Conservation (phyloP, 1,140 invertebrate genomes). For the Venturia canescens region DNA sequence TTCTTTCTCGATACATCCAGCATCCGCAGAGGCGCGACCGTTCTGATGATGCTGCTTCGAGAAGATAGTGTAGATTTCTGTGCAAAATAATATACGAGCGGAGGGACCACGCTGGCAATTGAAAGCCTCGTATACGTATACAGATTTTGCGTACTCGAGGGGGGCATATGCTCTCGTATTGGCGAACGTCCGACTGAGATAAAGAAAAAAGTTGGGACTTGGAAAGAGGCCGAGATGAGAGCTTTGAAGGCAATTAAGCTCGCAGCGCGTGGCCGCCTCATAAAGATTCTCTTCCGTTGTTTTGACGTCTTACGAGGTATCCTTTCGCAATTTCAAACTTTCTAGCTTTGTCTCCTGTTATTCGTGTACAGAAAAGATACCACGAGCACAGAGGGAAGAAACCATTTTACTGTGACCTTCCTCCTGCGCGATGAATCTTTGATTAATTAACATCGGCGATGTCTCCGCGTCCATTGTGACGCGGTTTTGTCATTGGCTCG, state of each 20-base stretch:
- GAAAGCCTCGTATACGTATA: conserved; percentile 9
- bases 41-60: conserved; percentile 18
- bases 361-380: not conserved
- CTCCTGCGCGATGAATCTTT: too few relatives aligned
- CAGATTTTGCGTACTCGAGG: not conserved
- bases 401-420: too few relatives aligned
- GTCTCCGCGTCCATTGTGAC: too few relatives aligned
- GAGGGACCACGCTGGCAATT: not conserved
- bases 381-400: too few relatives aligned
- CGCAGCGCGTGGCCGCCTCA: conserved; percentile 48
- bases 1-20: not conserved
- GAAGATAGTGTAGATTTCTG: conserved; percentile 13
- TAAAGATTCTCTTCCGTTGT: conserved; percentile 61
- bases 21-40: not conserved
- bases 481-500: too few relatives aligned
- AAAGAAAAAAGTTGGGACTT: conserved; percentile 6
- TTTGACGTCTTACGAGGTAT: conserved; percentile 44
- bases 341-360: conserved; percentile 30
- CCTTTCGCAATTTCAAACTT: conserved; percentile 67
- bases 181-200: conserved; percentile 29
- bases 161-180: conserved; percentile 3
- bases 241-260: conserved; percentile 70
- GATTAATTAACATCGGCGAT: too few relatives aligned
- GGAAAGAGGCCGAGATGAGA: conserved; percentile 37
- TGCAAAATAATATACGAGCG: not conserved